phyloP scores from a whole-genome alignment of 2,113 vertebrate species.

The Peromyscus polionotus region DNA sequence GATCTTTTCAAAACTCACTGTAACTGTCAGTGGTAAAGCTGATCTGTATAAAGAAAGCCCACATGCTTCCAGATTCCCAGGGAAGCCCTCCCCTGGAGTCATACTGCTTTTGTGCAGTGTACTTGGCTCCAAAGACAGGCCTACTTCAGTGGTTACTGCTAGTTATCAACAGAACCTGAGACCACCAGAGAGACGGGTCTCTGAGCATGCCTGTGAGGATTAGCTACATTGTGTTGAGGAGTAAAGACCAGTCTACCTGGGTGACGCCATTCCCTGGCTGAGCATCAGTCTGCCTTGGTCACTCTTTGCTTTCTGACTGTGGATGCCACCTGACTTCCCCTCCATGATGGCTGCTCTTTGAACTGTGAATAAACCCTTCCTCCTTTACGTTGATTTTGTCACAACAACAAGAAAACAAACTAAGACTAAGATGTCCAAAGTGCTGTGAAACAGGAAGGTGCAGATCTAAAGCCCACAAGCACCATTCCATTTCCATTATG shows the following conservation, averaged over 20 bases:
- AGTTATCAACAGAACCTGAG: not conserved
- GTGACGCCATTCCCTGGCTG: not conserved
- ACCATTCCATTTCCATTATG: not conserved
- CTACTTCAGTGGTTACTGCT: not conserved
- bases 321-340: not conserved
- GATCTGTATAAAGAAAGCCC: not conserved
- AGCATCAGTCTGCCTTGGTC: not conserved
- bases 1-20: not conserved
- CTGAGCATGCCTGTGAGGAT: not conserved
- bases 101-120: not conserved
- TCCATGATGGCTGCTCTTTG: not conserved
- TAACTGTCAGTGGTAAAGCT: not conserved
- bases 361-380: not conserved
- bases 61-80: not conserved
- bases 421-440: not conserved
- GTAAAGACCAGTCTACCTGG: not conserved
- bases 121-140: not conserved
- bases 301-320: not conserved
- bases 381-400: not conserved
- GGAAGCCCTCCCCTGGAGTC: not conserved
- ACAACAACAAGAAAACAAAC: not conserved
- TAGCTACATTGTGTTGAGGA: not conserved
- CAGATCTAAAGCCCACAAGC: fast-evolving
- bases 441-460: not conserved
- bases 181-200: not conserved